Base-by-base conservation (phyloP, 1,140 invertebrate genomes). In the Leptoteleia sp. region DNA sequence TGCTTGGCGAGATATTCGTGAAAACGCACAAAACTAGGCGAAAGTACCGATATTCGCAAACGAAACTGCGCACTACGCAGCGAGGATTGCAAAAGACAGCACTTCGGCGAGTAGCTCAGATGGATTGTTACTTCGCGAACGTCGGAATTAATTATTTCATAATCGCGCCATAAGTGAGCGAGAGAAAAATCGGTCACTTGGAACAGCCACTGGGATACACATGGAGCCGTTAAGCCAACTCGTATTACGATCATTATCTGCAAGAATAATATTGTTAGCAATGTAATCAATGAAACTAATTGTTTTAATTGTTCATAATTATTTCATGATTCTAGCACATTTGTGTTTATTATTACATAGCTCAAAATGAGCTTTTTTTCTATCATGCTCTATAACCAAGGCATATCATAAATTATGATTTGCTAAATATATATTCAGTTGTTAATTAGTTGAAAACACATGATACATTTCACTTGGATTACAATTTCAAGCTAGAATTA, bases 11-110 rank as follows among this genome's bases (percentile, higher is more conserved):
- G 59, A 54, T 71, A 61, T 47, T 71, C 35, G 43, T 78, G 62
- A 71, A 73, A 73, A 73, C 31, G 42, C 42, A 45, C 31, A 22
- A 64, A 79, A 64, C 76, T 79, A 73, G 76, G 76, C 70, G 76
- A 79, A 79, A 73, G 76, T 79, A 79, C 67, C 76, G 76, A 72
- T 78, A 72, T 67, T 78, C 47, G 17, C 38, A 12, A 31, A 54
- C 31, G 3, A 55, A 50, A 59, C 57, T 54, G 54, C 52, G 54
- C 57, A 64, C 48, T 59, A 64, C 45, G 17, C 22, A 25, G 22
- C 22, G 22, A 25, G 22, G 6, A 68, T 78, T 68, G 62, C 57
- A 38, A 77, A 70, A 71, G 42, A 61, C 12, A 17, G 43, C n/a
- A 43, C 15, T 33, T 55, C 22, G 22, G 22, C 6, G 22, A 7